Base-by-base conservation (phyloP, 2,888 invertebrate genomes). In the Drosophila borealis region DNA sequence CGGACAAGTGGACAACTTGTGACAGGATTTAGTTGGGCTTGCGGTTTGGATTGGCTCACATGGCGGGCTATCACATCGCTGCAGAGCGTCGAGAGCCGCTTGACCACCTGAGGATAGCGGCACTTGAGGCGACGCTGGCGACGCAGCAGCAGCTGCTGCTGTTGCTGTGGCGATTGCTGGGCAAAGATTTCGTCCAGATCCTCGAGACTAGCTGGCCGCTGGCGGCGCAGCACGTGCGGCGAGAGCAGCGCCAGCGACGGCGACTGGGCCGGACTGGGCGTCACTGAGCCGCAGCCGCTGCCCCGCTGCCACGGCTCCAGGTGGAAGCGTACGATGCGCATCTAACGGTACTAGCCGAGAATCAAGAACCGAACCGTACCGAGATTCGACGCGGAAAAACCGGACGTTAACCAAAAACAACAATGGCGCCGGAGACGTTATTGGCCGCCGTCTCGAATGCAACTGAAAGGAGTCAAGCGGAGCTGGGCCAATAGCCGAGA, bases 31-130 rank as follows among this genome's bases (percentile, higher is more conserved):
- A 21, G 42, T 42, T 34, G 33, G 57, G 19, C 14, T 21, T 4
- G 10, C n/a, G 41, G 54, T 19, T 33, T 13, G 11, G 36, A 10
- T 51, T 46, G 14, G 36, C 91, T 74, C 78, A 91, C 95, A 93
- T 94, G 93, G 80, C 92, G 89, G 42, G 94, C 93, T 48, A 95
- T 92, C 60, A 94, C 91, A 84, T 94, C 93, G 88, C 94, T 91
- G 87, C 95, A 94, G 37, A 95, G 81, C 48, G 93, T 93, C 73
- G 94, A 94, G 33, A 94, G 90, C 6, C 91, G 90, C 44, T 93
- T 92, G 44, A 94, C 92, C 33, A 91, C 82, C 65, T 90, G 84
- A n/a, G 92, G 92, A 66, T 93, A 93, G 79, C 93, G 93, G 72
- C 89, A 90, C 66, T 92, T 90, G 65, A 88, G 78, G 72, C 91